phyloP scores from a whole-genome alignment of 2,113 vertebrate species.

The Danionella cerebrum region DNA sequence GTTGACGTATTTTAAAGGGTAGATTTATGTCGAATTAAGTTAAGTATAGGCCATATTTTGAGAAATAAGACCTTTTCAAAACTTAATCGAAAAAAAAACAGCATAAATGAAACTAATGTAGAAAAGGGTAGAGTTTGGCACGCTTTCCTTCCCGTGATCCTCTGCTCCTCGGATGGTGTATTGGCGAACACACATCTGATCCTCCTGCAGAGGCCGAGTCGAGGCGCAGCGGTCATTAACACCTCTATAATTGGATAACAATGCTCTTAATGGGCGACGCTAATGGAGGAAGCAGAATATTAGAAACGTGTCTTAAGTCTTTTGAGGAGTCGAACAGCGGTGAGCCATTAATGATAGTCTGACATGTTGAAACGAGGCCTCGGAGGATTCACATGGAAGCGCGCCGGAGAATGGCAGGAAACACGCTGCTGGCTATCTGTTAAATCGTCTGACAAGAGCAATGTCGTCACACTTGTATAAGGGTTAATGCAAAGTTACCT shows the following conservation, averaged over 20 bases:
- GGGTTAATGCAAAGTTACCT: no score
- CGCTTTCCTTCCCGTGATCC: constrained; percentile 13
- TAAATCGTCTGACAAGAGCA: neutral
- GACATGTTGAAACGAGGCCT: no score
- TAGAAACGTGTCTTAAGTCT: constrained; percentile 20
- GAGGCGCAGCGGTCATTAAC: constrained; percentile 56
- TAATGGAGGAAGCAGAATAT: constrained; percentile 61
- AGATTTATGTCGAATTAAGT: no score
- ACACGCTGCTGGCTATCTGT: neutral
- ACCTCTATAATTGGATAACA: constrained; percentile 66
- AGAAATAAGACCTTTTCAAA: no score
- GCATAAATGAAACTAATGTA: no score
- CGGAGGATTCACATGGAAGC: neutral
- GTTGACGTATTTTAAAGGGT: no score
- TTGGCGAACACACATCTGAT: constrained; percentile 29
- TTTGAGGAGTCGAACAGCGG: neutral
- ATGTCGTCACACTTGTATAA: no score
- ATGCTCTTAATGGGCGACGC: constrained; percentile 55
- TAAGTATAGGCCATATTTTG: no score
- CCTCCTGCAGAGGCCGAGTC: constrained; percentile 38
- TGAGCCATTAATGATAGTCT: neutral
- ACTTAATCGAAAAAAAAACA: neutral
- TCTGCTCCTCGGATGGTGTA: neutral
- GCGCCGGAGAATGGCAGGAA: neutral
- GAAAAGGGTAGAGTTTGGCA: neutral